Conservation (phyloP, 2,888 invertebrate genomes). For the Thera britannica region DNA sequence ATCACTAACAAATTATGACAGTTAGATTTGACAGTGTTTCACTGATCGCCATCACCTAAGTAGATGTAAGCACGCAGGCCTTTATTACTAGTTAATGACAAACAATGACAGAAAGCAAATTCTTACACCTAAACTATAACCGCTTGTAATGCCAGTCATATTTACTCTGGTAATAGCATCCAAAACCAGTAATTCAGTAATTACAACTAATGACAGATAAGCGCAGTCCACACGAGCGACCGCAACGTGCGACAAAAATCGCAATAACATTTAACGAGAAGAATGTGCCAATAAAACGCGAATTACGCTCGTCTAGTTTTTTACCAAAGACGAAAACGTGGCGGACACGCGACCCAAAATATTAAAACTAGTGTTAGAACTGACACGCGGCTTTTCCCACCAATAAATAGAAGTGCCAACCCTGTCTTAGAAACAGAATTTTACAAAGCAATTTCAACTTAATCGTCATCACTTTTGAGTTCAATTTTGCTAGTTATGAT, state of each 20-base stretch:
- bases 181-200: slow-evolving; percentile 52
- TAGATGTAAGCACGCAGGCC: no score
- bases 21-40: no score
- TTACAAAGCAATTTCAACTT: slow-evolving; percentile 43
- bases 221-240: slow-evolving; percentile 57
- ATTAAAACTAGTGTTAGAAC: slow-evolving; percentile 84
- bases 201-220: slow-evolving; percentile 71
- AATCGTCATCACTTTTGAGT: slow-evolving; percentile 15
- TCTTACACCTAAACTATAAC: no score
- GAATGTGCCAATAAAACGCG: slow-evolving; percentile 81
- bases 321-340: slow-evolving; percentile 80
- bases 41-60: no score
- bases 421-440: slow-evolving; percentile 55
- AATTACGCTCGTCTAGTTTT: slow-evolving; percentile 80
- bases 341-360: slow-evolving; percentile 74
- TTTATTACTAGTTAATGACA: no score
- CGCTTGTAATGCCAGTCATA: not conserved
- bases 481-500: slow-evolving; percentile 28
- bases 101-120: no score
- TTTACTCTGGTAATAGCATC: slow-evolving; percentile 34
- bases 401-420: slow-evolving; percentile 80
- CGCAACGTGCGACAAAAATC: slow-evolving; percentile 68
- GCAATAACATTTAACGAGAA: slow-evolving; percentile 77
- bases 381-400: slow-evolving; percentile 84
- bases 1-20: no score